Evolutionary conservation across 2,797 vertebrate species (phyloP).

Genomic region (Hyperoplus immaculatus): DNA sequence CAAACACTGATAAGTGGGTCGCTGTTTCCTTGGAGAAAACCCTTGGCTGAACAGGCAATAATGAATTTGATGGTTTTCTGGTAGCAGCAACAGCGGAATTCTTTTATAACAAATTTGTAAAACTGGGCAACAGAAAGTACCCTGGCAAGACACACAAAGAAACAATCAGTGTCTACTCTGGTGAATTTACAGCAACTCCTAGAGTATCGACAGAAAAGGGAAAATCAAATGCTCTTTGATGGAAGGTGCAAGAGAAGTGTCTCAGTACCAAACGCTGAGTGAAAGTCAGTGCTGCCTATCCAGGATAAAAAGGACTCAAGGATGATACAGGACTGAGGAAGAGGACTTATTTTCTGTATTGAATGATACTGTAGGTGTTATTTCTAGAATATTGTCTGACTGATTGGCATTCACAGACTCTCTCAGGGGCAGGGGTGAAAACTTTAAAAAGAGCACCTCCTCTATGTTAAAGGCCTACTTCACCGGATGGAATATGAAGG

Average conservation of each 20-base stretch:
- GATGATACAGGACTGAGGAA: not conserved
- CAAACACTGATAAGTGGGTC: slow-evolving; percentile 54
- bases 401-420: not conserved
- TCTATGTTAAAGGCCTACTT: no score
- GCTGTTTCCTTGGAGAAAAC: slow-evolving; percentile 31
- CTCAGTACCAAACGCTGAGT: not conserved
- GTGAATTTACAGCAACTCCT: not conserved
- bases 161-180: not conserved
- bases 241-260: not conserved
- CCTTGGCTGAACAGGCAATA: slow-evolving; percentile 37
- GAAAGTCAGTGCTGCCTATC: not conserved
- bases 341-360: not conserved
- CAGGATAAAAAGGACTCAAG: not conserved
- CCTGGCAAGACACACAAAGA: slow-evolving; percentile 9
- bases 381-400: not conserved
- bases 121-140: slow-evolving; percentile 17
- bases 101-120: slow-evolving; percentile 43
- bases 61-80: slow-evolving; percentile 52
- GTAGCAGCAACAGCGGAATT: slow-evolving; percentile 34
- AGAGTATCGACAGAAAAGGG: not conserved
- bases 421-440: no score
- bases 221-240: not conserved
- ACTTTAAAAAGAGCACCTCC: no score
- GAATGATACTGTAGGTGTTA: not conserved
- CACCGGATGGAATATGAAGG: no score